phyloP scores from a whole-genome alignment of 2,888 invertebrate species.

The Dyspetes luteomarginatus region DNA sequence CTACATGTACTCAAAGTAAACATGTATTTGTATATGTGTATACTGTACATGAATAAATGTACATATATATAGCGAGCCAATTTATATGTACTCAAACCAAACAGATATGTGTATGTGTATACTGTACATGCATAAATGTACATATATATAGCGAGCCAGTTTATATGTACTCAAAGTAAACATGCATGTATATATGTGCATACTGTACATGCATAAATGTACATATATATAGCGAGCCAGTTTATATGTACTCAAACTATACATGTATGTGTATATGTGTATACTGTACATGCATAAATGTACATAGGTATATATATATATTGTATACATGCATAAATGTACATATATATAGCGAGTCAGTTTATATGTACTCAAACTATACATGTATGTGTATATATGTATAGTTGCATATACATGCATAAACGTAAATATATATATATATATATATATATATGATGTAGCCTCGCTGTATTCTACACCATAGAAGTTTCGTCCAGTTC shows the following conservation, averaged over 20 bases:
- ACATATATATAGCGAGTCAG: background rate
- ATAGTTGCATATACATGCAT: background rate
- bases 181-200: background rate
- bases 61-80: too few relatives aligned
- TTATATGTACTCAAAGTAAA: too few relatives aligned
- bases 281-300: background rate
- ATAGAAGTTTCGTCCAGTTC: slow-evolving; percentile 58
- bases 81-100: too few relatives aligned
- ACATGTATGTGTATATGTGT: background rate
- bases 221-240: background rate
- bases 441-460: background rate
- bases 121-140: background rate
- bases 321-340: background rate
- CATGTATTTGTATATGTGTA: too few relatives aligned
- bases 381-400: background rate
- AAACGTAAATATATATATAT: background rate
- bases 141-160: background rate
- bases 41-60: too few relatives aligned
- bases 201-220: background rate
- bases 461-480: slow-evolving; percentile 14
- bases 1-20: too few relatives aligned
- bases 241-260: too few relatives aligned
- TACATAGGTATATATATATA: background rate
- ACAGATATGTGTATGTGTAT: too few relatives aligned
- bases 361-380: background rate